A percentile compares a stretch with the other conserved stretches of the same genome.
phyloP scores from a whole-genome alignment of 1,140 invertebrate species.

The Diorhabda elongata region DNA sequence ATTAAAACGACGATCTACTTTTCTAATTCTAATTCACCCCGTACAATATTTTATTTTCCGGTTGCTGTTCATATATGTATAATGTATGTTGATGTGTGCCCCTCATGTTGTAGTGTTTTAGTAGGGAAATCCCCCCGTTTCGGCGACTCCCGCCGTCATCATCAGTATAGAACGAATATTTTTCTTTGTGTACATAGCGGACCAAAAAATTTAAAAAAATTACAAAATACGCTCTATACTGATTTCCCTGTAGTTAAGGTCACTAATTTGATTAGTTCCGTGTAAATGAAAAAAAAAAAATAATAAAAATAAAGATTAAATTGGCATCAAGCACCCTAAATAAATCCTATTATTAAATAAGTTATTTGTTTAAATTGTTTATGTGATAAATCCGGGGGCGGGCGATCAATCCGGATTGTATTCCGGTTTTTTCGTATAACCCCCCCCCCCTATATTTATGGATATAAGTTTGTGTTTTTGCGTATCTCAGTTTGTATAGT shows the following conservation, averaged over 20 bases:
- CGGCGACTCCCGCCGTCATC: slow-evolving; percentile 43
- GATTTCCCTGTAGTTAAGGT: slow-evolving; percentile 35
- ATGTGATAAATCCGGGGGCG: slow-evolving; percentile 45
- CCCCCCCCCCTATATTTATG: slow-evolving; percentile 37
- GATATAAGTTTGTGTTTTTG: slow-evolving; percentile 43
- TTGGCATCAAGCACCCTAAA: slow-evolving; percentile 44
- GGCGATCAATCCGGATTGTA: too few relatives aligned
- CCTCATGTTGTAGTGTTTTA: slow-evolving; percentile 30
- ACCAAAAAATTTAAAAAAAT: slow-evolving; percentile 34
- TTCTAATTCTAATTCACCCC: too few relatives aligned
- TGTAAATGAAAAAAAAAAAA: slow-evolving; percentile 30
- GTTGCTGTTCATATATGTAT: slow-evolving; percentile 35
- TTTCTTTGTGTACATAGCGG: slow-evolving; percentile 43
- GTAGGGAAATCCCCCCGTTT: neutral
- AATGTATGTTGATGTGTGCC: slow-evolving; percentile 39
- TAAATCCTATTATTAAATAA: slow-evolving; percentile 39
- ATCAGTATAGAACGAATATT: slow-evolving; percentile 23
- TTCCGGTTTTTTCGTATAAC: too few relatives aligned
- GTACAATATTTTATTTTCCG: neutral
- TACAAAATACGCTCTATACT: too few relatives aligned
- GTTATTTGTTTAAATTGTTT: slow-evolving; percentile 42
- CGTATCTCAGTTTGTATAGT: slow-evolving; percentile 41
- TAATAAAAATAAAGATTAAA: slow-evolving; percentile 25
- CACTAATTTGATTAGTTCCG: slow-evolving; percentile 45
- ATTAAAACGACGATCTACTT: too few relatives aligned